Evolutionary conservation across 2,797 vertebrate genomes (phyloP).

Genomic region (Amblyraja radiata): DNA sequence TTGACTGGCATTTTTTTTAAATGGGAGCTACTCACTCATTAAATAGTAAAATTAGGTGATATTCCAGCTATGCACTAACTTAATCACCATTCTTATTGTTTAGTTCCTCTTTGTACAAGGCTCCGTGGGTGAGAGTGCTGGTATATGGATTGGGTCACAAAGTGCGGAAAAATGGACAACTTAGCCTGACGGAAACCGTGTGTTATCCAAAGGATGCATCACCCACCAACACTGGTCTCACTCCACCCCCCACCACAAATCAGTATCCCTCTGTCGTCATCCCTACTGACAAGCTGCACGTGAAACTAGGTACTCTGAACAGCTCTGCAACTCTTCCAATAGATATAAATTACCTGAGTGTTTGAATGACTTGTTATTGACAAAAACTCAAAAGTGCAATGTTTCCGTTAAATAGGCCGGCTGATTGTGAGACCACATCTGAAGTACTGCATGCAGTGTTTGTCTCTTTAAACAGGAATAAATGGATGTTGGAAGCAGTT

Average conservation of each 20-base stretch:
- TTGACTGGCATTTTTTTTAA: neutral
- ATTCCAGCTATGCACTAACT: neutral
- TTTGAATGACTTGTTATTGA: neutral
- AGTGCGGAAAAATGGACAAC: conserved; percentile 85
- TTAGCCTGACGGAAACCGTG: conserved; percentile 88
- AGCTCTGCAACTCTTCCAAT: neutral
- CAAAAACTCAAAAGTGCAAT: too few relatives aligned
- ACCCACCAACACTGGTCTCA: conserved; percentile 95
- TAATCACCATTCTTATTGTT: neutral
- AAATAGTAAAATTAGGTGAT: neutral
- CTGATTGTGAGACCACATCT: too few relatives aligned
- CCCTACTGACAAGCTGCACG: conserved; percentile 91
- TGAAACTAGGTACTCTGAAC: conserved; percentile 76
- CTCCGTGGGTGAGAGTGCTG: conserved; percentile 89
- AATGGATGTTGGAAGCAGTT: too few relatives aligned
- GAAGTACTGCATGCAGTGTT: too few relatives aligned
- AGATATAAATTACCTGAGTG: neutral
- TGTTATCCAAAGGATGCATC: conserved; percentile 93
- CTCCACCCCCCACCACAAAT: conserved; percentile 87
- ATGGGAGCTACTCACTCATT: neutral
- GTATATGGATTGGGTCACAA: conserved; percentile 94
- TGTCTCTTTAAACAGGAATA: too few relatives aligned
- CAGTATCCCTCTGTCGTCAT: conserved; percentile 92
- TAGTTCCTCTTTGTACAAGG: conserved; percentile 94
- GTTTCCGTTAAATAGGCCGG: too few relatives aligned